Conservation (phyloP, 2,113 vertebrate genomes). For the Lontra canadensis region DNA sequence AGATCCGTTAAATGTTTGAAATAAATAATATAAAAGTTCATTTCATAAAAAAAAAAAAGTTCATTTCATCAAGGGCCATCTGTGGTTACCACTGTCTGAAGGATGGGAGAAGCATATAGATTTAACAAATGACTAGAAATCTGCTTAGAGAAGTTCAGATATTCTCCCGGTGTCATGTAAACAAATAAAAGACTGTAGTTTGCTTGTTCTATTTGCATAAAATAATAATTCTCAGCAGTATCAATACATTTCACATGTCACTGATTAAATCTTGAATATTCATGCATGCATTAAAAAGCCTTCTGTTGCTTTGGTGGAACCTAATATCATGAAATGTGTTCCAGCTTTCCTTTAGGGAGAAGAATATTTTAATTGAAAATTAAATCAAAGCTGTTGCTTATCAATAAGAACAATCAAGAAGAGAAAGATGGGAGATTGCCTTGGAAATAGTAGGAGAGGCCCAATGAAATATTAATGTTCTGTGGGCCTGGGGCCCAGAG, state of each 20-base stretch:
- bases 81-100: not conserved
- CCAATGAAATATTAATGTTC: constrained; percentile 27
- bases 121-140: constrained; percentile 24
- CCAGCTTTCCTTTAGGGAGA: constrained; percentile 55
- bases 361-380: constrained; percentile 52
- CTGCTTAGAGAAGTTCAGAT: constrained; percentile 29
- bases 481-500: not conserved
- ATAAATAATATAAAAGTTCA: not conserved
- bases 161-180: not conserved
- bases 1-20: constrained; percentile 44
- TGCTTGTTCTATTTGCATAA: constrained; percentile 61
- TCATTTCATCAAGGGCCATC: constrained; percentile 32
- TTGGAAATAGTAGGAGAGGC: not conserved
- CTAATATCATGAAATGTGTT: constrained; percentile 52
- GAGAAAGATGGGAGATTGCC: not conserved
- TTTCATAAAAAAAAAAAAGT: not conserved
- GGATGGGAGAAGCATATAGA: not conserved
- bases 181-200: constrained; percentile 51
- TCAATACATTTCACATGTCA: constrained; percentile 60
- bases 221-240: constrained; percentile 67
- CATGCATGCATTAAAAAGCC: constrained; percentile 60
- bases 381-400: constrained; percentile 63
- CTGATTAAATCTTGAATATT: constrained; percentile 75
- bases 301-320: constrained; percentile 61
- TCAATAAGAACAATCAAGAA: constrained; percentile 42